Conservation (phyloP, 2,888 invertebrate species). For the Drosophila quasianomalipes region DNA sequence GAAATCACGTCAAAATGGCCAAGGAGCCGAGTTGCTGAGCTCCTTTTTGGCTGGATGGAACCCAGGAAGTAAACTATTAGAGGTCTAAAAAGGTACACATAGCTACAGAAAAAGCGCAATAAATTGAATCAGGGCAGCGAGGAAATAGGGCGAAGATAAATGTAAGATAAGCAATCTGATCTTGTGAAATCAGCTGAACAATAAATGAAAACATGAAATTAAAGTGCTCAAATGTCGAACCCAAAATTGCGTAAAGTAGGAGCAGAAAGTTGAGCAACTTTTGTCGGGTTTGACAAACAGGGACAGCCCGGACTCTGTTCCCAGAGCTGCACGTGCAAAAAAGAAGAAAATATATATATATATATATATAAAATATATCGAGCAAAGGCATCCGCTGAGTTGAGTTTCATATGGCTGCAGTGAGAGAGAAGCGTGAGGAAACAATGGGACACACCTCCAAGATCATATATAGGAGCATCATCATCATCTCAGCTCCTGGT, state of each 20-base stretch:
- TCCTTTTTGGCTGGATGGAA: slow-evolving; percentile 57
- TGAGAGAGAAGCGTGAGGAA: slow-evolving; percentile 61
- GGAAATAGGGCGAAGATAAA: slow-evolving; percentile 20
- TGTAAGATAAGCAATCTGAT: slow-evolving; percentile 82
- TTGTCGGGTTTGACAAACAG: slow-evolving; percentile 49
- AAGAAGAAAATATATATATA: slow-evolving; percentile 19
- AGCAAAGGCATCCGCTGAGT: slow-evolving; percentile 52
- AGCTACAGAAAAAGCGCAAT: slow-evolving; percentile 73
- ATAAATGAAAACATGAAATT: slow-evolving; percentile 76
- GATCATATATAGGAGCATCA: slow-evolving; percentile 43
- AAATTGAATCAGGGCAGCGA: slow-evolving; percentile 64
- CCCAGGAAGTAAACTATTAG: slow-evolving; percentile 84
- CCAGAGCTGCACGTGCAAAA: slow-evolving; percentile 76
- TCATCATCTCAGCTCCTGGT: slow-evolving; percentile 41
- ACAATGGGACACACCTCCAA: slow-evolving; percentile 83
- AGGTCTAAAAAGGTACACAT: slow-evolving; percentile 53
- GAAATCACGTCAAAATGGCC: slow-evolving; percentile 80
- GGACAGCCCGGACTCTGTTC: slow-evolving; percentile 41
- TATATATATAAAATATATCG: slow-evolving; percentile 14
- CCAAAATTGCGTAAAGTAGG: slow-evolving; percentile 69
- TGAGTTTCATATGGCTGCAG: slow-evolving; percentile 68
- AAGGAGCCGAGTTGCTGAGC: slow-evolving; percentile 20
- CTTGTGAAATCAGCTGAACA: slow-evolving; percentile 80
- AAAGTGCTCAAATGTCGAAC: slow-evolving; percentile 72
- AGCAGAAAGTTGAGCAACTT: slow-evolving; percentile 83